Evolutionary conservation across 2,888 invertebrate species (phyloP), one percentile per base, ranked within the genome.

Genomic region (Stenolophus ochropezus): DNA sequence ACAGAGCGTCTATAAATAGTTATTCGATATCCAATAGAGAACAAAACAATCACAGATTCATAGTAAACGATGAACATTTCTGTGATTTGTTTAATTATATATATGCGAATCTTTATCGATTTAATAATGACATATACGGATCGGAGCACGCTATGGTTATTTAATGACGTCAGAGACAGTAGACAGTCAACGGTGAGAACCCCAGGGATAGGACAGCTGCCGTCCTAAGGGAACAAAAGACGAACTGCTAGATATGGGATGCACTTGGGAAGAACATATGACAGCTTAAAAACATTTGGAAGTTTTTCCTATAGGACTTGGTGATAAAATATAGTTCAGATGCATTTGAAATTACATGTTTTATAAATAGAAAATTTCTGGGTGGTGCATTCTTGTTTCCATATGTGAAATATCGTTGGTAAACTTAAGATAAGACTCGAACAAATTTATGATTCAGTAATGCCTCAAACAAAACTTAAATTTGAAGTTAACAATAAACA

Each of bases 171-270:
- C 56, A 56, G 20, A 18, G 56, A 56, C 56, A n/a, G n/a, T n/a
- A n/a, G n/a, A n/a, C n/a, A 21, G 56, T 56, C 56, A 20, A 20
- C 56, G 18, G 21, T 56, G 56, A 56, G 56, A 56, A 56, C 56
- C 56, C 56, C 18, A 20, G 56, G 56, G 56, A 53, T 56, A 56
- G 56, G 18, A 21, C 56, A 56, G 56, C 56, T 56, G 56, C 20
- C 20, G 56, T 56, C 56, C 56, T 21, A 18, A 56, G 56, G 56
- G 56, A 56, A 56, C 56, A 56, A 56, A 56, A 56, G 21, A 56
- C 56, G 18, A 11, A 56, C 56, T 42, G 11, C 11, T 1, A 11
- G 33, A 42, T 42, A 42, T 42, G 33, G 11, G 33, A 42, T 42
- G 33, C 33, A 42, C 33, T 42, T 42, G 33, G 33, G 33, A 42